phyloP scores from a whole-genome alignment of 2,113 vertebrate genomes.

The Cettia cetti region DNA sequence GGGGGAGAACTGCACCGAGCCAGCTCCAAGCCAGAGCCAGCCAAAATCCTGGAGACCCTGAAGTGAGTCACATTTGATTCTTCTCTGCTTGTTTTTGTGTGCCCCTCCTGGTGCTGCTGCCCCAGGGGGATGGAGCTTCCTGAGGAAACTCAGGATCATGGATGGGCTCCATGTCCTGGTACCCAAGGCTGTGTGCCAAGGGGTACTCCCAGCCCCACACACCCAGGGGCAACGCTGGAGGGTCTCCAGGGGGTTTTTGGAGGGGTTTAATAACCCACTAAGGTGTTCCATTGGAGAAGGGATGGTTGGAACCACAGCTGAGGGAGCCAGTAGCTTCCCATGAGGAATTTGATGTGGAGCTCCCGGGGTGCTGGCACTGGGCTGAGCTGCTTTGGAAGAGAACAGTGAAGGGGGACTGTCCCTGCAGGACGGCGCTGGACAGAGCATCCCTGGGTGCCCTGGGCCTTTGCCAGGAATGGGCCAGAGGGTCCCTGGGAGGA shows the following conservation, averaged over 20 bases:
- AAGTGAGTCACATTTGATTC: not conserved
- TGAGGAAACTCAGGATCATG: not conserved
- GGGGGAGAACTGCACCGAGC: not conserved
- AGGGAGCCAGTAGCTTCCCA: not conserved
- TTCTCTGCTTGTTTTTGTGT: not conserved
- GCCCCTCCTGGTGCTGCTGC: not conserved
- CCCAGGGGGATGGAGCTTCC: not conserved
- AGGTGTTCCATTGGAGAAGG: not conserved
- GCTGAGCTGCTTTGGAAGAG: not conserved
- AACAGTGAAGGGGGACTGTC: not conserved
- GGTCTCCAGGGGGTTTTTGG: not conserved
- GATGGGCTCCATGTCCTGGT: not conserved
- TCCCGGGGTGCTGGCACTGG: not conserved
- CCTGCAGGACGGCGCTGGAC: not conserved
- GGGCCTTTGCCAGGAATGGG: not conserved
- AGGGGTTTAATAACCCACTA: not conserved
- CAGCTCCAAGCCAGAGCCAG: not conserved
- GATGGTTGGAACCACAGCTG: not conserved
- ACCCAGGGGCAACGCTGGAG: fast-evolving
- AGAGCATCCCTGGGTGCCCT: not conserved
- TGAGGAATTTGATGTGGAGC: not conserved
- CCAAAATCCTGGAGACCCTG: not conserved
- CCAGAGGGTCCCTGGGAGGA: not conserved
- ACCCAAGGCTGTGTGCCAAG: fast-evolving
- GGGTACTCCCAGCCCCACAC: not conserved